Conservation (phyloP, 2,888 invertebrate genomes). For the Auanema sp. region DNA sequence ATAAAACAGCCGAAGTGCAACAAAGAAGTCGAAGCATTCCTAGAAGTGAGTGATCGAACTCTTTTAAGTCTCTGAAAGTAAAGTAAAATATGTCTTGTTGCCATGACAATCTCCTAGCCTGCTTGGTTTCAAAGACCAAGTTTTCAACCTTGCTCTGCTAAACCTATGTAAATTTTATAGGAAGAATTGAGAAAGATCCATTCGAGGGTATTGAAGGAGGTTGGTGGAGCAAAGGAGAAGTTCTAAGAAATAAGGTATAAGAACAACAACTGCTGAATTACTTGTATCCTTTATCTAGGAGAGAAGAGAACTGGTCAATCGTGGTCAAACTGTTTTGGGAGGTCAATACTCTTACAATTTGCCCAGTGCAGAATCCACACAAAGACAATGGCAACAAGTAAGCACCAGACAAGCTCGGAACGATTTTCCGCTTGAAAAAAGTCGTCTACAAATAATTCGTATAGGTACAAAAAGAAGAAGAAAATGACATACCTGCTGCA, state of each 20-base stretch:
- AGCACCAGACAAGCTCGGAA: no score
- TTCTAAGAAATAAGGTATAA: conserved; percentile 44
- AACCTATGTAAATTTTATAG: not conserved
- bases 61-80: not conserved
- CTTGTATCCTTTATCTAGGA: conserved; percentile 28
- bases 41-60: conserved; percentile 27
- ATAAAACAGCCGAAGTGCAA: conserved; percentile 17
- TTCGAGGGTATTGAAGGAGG: conserved; percentile 49
- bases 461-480: conserved; percentile 15
- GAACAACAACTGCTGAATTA: no score
- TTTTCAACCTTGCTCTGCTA: not conserved
- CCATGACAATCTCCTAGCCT: not conserved
- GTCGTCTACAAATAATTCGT: no score
- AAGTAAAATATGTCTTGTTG: not conserved
- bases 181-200: conserved; percentile 43
- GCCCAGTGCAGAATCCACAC: not conserved
- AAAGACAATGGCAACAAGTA: conserved; percentile 4
- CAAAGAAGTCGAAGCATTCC: conserved; percentile 40
- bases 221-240: conserved; percentile 49
- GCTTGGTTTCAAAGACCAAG: not conserved
- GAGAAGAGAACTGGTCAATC: conserved; percentile 38
- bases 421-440: no score
- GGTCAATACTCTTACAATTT: conserved; percentile 29
- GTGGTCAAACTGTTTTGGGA: conserved; percentile 33
- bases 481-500: conserved; percentile 43